Evolutionary conservation across 2,113 vertebrate species (phyloP).

Genomic region (Malurus alboscapulatus): DNA sequence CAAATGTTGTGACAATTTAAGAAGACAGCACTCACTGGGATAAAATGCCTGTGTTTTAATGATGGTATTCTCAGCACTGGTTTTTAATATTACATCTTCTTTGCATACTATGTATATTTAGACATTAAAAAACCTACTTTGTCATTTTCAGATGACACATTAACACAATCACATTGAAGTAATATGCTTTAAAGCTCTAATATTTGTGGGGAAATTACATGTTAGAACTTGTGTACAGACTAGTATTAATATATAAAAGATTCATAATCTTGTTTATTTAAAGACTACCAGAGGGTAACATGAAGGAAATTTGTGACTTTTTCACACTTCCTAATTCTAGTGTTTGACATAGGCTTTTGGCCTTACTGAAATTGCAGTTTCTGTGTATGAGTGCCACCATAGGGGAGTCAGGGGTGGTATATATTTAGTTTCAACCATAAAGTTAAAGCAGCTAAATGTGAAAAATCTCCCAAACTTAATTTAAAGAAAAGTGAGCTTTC

Average conservation of each 20-base stretch:
- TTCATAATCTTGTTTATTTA: background rate
- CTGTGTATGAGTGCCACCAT: background rate
- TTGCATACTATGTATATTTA: background rate
- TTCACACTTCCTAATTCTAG: background rate
- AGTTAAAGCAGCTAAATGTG: background rate
- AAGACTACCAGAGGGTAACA: background rate
- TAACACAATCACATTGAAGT: background rate
- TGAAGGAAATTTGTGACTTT: background rate
- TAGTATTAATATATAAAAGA: background rate
- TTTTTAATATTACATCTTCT: background rate
- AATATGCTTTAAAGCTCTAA: background rate
- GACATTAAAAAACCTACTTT: background rate
- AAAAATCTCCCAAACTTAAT: background rate
- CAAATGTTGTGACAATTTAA: constrained; percentile 86
- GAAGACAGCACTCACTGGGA: constrained; percentile 80
- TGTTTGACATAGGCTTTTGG: background rate
- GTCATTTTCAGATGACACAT: background rate
- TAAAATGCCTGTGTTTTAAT: constrained; percentile 30
- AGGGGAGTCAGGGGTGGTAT: background rate
- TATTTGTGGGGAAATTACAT: background rate
- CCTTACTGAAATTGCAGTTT: background rate
- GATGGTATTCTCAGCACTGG: background rate
- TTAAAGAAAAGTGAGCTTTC: background rate
- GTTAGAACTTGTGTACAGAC: background rate
- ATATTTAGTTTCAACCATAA: background rate